phyloP scores from a whole-genome alignment of 2,888 invertebrate genomes.

The Minunthozetes semirufus region DNA sequence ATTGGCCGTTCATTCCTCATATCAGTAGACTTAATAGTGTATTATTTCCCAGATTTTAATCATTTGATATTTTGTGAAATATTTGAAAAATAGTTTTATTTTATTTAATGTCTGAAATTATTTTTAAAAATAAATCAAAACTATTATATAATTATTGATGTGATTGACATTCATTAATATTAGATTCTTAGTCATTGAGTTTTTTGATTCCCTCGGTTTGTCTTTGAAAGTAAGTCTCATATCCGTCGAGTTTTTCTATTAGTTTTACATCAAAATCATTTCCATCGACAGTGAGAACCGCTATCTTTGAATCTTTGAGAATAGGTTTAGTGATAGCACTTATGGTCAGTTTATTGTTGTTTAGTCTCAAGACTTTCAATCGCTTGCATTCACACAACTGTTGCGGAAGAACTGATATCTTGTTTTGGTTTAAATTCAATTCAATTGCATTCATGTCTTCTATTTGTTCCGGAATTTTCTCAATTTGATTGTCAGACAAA shows the following conservation, averaged over 20 bases:
- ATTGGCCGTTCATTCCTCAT: no score
- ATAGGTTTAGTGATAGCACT: background rate
- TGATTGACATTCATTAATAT: no score
- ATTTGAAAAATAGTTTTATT: no score
- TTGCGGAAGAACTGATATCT: background rate
- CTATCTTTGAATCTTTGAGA: background rate
- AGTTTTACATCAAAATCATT: background rate
- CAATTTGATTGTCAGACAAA: background rate
- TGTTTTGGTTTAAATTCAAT: slow-evolving; percentile 1
- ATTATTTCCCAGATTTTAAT: no score
- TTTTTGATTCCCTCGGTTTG: background rate
- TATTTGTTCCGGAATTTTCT: background rate
- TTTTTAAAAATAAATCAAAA: no score
- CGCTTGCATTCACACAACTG: background rate
- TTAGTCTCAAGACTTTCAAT: background rate
- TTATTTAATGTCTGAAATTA: no score
- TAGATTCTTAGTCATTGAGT: no score
- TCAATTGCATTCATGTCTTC: background rate
- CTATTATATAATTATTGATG: no score
- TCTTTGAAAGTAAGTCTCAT: background rate
- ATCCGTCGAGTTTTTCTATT: background rate
- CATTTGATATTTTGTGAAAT: no score
- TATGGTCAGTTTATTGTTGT: background rate
- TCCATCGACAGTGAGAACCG: background rate
- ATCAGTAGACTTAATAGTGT: no score